phyloP scores from a whole-genome alignment of 2,888 invertebrate species.

The Ormyrus rosae region DNA sequence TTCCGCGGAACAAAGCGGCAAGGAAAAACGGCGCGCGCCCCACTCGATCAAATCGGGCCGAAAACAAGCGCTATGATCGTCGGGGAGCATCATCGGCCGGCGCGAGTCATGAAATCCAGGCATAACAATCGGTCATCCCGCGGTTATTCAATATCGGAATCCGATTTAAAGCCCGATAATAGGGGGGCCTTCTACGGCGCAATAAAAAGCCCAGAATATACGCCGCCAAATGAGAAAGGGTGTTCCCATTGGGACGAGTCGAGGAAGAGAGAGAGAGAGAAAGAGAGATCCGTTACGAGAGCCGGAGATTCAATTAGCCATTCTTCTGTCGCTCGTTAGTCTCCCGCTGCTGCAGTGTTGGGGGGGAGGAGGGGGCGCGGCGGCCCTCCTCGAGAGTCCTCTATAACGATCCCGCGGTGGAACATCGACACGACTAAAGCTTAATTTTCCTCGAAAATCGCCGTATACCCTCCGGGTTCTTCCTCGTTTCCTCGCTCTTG shows the following conservation, averaged over 20 bases:
- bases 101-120: constrained; percentile 18
- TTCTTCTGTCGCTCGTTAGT: constrained; percentile 55
- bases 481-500: background rate
- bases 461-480: background rate
- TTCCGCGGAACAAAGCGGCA: background rate
- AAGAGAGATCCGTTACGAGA: constrained; percentile 33
- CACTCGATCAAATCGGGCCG: background rate
- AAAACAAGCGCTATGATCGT: background rate
- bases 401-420: constrained; percentile 27
- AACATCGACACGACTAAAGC: constrained; percentile 43
- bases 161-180: constrained; percentile 30
- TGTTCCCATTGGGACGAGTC: constrained; percentile 3
- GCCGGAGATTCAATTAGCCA: constrained; percentile 56
- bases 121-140: constrained; percentile 12
- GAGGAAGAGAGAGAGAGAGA: constrained; percentile 9
- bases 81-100: background rate
- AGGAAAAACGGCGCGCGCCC: background rate
- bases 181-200: background rate
- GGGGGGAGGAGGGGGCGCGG: background rate
- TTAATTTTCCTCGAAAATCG: constrained; percentile 46
- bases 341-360: constrained; percentile 11
- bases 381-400: background rate
- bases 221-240: background rate
- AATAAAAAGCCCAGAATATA: background rate
- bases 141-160: constrained; percentile 38